Conservation (phyloP, 2,113 vertebrate genomes). For the Zosterops borbonicus region DNA sequence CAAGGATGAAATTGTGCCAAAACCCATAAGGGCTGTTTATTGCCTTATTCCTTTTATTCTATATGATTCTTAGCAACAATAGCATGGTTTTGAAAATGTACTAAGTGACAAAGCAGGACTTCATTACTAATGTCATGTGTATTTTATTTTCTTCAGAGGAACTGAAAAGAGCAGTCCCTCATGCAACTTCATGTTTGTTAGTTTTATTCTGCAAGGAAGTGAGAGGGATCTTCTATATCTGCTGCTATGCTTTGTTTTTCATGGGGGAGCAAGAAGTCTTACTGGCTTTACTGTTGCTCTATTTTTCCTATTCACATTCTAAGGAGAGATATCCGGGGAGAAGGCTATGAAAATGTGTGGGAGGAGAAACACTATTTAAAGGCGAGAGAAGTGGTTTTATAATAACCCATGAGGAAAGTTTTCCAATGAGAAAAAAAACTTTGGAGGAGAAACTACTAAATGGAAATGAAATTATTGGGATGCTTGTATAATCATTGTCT, state of each 20-base stretch:
- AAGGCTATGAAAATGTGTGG: not conserved
- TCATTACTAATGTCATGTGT: not conserved
- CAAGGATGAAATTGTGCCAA: not conserved
- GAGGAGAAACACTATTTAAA: not conserved
- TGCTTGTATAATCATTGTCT: not conserved
- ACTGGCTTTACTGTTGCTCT: not conserved
- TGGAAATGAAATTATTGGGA: not conserved
- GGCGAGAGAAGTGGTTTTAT: not conserved
- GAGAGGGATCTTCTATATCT: not conserved
- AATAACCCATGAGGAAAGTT: not conserved
- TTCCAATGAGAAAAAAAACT: not conserved
- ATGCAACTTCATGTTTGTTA: not conserved
- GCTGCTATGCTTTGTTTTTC: not conserved
- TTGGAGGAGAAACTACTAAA: not conserved
- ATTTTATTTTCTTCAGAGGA: not conserved
- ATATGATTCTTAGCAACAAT: not conserved
- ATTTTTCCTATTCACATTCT: not conserved
- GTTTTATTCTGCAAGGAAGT: not conserved
- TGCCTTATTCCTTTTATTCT: not conserved
- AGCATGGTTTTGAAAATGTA: not conserved
- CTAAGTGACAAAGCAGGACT: not conserved
- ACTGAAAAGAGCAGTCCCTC: not conserved
- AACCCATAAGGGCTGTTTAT: not conserved
- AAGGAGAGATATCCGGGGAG: not conserved
- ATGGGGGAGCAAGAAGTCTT: not conserved